Base-by-base conservation (phyloP, 2,888 invertebrate genomes). In the Noctua janthina region DNA sequence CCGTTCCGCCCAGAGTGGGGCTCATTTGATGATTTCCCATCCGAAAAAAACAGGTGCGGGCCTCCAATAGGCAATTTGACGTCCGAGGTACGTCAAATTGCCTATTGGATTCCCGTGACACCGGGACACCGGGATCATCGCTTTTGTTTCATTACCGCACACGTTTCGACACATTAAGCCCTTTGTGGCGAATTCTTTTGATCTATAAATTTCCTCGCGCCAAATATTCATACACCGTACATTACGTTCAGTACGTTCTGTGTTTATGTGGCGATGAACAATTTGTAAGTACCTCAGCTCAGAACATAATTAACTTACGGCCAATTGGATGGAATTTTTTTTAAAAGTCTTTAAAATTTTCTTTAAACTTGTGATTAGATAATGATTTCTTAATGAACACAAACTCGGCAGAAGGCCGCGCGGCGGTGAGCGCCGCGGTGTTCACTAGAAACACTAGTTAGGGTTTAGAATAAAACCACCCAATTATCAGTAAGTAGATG, bases 151-250 rank as follows among this genome's bases (percentile, higher is more conserved):
- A 84, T 87, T 81, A 81, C 64, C 71, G 84, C 74, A 67, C 73
- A 66, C 77, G 81, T 74, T 74, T 56, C 78, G 56, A 43, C 64
- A 43, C 56, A 54, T 79, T 10, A 74, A 81, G 51, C 59, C 76
- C 87, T 88, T 87, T 87, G 89, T 88, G 78, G 43, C 29, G 59
- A 49, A 78, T 70, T 84, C 89, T 84, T 87, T 87, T 87, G 89
- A 87, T 88, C 78, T 76, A 81, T 46, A 83, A 76, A 87, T 78
- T 79, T 68, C 56, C 69, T 78, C 64, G 43, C 43, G 64, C 35
- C 35, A 49, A 67, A 78, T 68, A 54, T 77, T 54, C 29, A 59
- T 70, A 59, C n/a, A 39, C 20, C 51, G 43, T 13, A 56, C 17
- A 62, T 62, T n/a, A 59, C 59, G n/a, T 59, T n/a, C n/a, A 59